Conservation (phyloP, 2,888 invertebrate species). For the Aphidius colemani region DNA sequence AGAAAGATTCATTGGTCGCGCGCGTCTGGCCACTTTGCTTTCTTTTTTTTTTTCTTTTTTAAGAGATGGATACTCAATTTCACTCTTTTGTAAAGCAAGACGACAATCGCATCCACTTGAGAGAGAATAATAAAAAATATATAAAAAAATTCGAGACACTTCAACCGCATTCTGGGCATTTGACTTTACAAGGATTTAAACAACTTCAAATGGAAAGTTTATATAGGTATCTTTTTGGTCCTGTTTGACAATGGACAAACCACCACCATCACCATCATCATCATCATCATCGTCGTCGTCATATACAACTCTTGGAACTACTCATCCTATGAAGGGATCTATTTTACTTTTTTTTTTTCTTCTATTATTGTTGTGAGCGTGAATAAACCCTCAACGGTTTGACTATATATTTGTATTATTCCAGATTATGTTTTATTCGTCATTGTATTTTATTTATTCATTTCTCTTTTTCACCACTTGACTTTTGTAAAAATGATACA, state of each 20-base stretch:
- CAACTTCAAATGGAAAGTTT: conserved; percentile 46
- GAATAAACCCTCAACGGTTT: not conserved
- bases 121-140: conserved; percentile 38
- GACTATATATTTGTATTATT: not conserved
- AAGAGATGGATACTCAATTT: conserved; percentile 51
- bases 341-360: not conserved
- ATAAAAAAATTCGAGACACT: conserved; percentile 42
- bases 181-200: conserved; percentile 56
- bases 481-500: not conserved
- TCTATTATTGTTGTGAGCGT: not conserved
- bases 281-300: no score
- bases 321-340: conserved; percentile 8
- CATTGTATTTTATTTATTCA: not conserved
- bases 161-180: conserved; percentile 39
- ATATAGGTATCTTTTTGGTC: conserved; percentile 19
- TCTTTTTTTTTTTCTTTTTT: conserved; percentile 22
- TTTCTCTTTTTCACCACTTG: not conserved
- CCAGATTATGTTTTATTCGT: not conserved
- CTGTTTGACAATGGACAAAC: conserved; percentile 28
- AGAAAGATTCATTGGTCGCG: conserved; percentile 20
- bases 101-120: conserved; percentile 57
- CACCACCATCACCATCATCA: not conserved
- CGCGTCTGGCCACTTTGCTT: conserved; percentile 14
- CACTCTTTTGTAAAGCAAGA: conserved; percentile 53
- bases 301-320: conserved; percentile 35